phyloP scores from a whole-genome alignment of 2,113 vertebrate genomes.

The Hystrix cristata region DNA sequence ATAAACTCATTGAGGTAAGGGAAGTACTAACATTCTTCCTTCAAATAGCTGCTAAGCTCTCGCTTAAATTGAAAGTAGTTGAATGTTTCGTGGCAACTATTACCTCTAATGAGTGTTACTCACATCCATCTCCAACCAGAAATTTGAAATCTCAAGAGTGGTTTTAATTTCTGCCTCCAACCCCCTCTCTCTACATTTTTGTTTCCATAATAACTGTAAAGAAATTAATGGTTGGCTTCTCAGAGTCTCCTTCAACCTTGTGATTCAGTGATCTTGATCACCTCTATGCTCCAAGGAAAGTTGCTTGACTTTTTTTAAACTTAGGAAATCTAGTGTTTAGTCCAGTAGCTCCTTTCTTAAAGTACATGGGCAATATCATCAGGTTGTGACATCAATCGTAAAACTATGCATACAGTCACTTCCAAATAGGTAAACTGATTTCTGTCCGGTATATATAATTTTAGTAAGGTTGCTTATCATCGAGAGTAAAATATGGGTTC shows the following conservation, averaged over 20 bases:
- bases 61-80: constrained; percentile 30
- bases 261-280: constrained; percentile 21
- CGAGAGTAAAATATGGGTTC: constrained; percentile 24
- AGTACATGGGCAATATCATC: background rate
- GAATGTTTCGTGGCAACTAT: background rate
- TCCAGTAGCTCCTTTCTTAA: constrained; percentile 29
- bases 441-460: constrained; percentile 50
- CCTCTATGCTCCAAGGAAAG: background rate
- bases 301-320: constrained; percentile 40
- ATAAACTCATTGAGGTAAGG: constrained; percentile 23
- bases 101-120: background rate
- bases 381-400: background rate
- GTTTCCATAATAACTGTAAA: constrained; percentile 53
- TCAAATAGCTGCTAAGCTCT: constrained; percentile 37
- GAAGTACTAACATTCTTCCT: constrained; percentile 25
- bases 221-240: background rate
- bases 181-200: background rate
- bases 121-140: background rate
- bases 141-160: constrained; percentile 12
- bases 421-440: background rate
- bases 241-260: background rate
- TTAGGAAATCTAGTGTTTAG: constrained; percentile 26
- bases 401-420: constrained; percentile 35
- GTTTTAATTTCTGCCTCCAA: constrained; percentile 50
- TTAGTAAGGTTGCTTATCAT: constrained; percentile 5